phyloP scores from a whole-genome alignment of 2,888 invertebrate genomes.

The Dendrolimus pini region DNA sequence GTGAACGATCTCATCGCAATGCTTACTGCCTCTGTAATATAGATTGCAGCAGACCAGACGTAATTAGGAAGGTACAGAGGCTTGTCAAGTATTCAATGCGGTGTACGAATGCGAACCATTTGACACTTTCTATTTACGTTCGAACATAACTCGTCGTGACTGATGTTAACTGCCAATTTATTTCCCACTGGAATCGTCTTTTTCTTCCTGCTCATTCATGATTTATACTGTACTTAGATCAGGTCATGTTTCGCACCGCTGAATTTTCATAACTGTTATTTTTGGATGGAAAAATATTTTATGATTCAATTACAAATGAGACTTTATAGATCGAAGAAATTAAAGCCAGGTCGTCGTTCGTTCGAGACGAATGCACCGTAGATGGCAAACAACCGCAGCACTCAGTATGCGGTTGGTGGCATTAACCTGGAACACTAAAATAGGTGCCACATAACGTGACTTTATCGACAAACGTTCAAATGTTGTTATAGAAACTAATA shows the following conservation, averaged over 20 bases:
- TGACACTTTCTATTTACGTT: constrained; percentile 68
- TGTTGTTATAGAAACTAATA: constrained; percentile 13
- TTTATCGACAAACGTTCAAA: constrained; percentile 28
- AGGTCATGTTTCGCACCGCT: neutral
- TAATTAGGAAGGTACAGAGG: constrained; percentile 22
- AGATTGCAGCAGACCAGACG: constrained; percentile 17
- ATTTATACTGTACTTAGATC: neutral
- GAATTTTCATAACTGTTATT: neutral
- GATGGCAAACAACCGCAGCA: constrained; percentile 46
- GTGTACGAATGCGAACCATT: constrained; percentile 43
- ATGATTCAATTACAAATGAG: neutral
- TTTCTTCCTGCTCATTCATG: neutral
- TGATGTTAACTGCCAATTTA: constrained; percentile 16
- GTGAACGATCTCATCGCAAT: constrained; percentile 1
- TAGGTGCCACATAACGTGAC: constrained; percentile 35
- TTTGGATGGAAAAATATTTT: neutral
- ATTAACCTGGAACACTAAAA: constrained; percentile 40
- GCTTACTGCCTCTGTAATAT: constrained; percentile 18
- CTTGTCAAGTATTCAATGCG: constrained; percentile 42
- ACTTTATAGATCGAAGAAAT: neutral
- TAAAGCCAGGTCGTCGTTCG: constrained; percentile 39
- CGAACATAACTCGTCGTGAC: constrained; percentile 37
- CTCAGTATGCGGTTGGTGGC: constrained; percentile 44
- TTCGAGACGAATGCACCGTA: constrained; percentile 48
- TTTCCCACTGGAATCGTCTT: neutral